Percentiles rank a stretch among this genome's conserved stretches.
phyloP scores from a whole-genome alignment of 2,888 invertebrate genomes.

The Pseudeuparius sepicola region DNA sequence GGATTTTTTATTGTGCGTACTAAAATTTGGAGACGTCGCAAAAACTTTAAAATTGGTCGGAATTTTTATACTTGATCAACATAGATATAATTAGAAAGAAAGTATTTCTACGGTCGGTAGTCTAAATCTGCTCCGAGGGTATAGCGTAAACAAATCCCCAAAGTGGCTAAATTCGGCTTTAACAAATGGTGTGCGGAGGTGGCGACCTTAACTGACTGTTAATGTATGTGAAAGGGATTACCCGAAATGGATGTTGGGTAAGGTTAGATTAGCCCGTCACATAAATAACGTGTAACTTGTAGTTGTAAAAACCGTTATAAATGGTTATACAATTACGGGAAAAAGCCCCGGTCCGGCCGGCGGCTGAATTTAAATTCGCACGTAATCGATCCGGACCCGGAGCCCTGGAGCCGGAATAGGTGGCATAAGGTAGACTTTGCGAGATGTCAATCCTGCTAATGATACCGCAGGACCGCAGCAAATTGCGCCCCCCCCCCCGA shows the following conservation, averaged over 20 bases:
- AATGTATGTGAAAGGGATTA: slow-evolving; percentile 22
- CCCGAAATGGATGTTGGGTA: slow-evolving; percentile 22
- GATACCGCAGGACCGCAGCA: slow-evolving; percentile 41
- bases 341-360: slow-evolving; percentile 25
- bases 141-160: too few relatives aligned
- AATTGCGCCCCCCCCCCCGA: slow-evolving; percentile 29
- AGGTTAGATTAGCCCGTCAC: slow-evolving; percentile 22
- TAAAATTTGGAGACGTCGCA: too few relatives aligned
- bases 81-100: too few relatives aligned
- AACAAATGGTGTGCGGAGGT: too few relatives aligned
- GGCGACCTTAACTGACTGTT: too few relatives aligned
- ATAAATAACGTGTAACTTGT: slow-evolving; percentile 22
- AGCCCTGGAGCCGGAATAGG: slow-evolving; percentile 27
- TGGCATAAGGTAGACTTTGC: slow-evolving; percentile 30
- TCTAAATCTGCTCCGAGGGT: too few relatives aligned
- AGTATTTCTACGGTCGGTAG: too few relatives aligned
- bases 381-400: slow-evolving; percentile 24
- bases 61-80: too few relatives aligned
- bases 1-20: too few relatives aligned
- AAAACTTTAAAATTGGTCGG: too few relatives aligned
- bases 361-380: slow-evolving; percentile 25
- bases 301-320: slow-evolving; percentile 20
- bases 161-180: too few relatives aligned
- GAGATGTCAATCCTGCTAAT: slow-evolving; percentile 44
- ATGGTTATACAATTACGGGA: slow-evolving; percentile 21